These are phyloP conservation scores for Zaprionus lachaisei DNA, from an alignment of 1,140 invertebrate genomes.

Conservation along the genomic window DNA sequence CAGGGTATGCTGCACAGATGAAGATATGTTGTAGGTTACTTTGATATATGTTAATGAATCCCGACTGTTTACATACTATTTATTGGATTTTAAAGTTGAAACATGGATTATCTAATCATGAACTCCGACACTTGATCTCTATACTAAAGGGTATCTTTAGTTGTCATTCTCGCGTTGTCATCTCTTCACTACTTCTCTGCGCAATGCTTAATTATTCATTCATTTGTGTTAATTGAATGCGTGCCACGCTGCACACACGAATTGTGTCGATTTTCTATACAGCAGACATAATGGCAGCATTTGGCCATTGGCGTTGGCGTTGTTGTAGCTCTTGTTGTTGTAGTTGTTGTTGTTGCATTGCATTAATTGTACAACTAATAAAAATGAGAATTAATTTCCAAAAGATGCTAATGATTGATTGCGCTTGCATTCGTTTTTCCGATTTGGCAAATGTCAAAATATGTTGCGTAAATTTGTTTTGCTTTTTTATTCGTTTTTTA, in stretches of 20 bases:
- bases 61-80: too few species aligned
- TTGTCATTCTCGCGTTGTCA: neutral
- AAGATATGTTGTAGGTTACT: neutral
- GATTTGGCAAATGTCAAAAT: constrained; percentile 64
- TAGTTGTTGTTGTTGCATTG: constrained; percentile 17
- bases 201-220: constrained; percentile 70
- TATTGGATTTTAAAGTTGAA: neutral
- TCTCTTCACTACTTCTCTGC: constrained; percentile 4
- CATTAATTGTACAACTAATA: constrained; percentile 42
- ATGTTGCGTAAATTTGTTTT: constrained; percentile 58
- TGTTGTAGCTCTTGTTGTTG: constrained; percentile 13
- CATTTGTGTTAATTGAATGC: constrained; percentile 76
- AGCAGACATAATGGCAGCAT: constrained; percentile 74
- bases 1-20: constrained; percentile 14
- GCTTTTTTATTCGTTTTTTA: constrained; percentile 29
- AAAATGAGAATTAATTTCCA: constrained; percentile 66
- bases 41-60: neutral
- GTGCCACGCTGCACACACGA: constrained; percentile 57
- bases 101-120: neutral
- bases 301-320: constrained; percentile 48
- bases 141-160: constrained; percentile 4
- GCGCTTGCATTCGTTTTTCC: constrained; percentile 59
- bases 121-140: neutral
- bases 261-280: constrained; percentile 57
- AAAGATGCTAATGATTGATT: constrained; percentile 75